Evolutionary conservation across 2,888 invertebrate genomes (phyloP).

Genomic region (Pyrgus malvae): DNA sequence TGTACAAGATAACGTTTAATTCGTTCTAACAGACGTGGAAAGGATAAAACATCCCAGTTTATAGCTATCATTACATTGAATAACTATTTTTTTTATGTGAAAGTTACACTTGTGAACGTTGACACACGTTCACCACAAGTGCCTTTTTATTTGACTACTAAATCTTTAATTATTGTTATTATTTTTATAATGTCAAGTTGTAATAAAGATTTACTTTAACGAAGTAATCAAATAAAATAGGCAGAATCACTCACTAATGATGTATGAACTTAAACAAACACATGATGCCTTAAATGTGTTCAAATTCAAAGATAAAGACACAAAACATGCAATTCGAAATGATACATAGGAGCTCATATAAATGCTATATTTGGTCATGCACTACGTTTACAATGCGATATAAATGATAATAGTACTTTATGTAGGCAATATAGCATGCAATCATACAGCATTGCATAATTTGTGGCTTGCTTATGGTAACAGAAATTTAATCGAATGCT

Average conservation of each 20-base stretch:
- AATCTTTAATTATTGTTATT: not conserved
- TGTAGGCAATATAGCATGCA: slow-evolving; percentile 49
- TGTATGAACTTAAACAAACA: not conserved
- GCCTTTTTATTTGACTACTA: slow-evolving; percentile 1
- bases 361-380: slow-evolving; percentile 34
- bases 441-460: slow-evolving; percentile 63
- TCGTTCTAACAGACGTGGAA: too few species aligned
- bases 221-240: slow-evolving; percentile 32
- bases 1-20: too few species aligned
- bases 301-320: slow-evolving; percentile 36
- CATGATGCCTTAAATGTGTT: not conserved
- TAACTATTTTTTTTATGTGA: too few species aligned
- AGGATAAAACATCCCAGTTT: too few species aligned
- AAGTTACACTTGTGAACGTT: too few species aligned
- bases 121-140: not conserved
- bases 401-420: slow-evolving; percentile 41
- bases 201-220: slow-evolving; percentile 7
- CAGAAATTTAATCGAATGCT: not conserved
- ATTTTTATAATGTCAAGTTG: slow-evolving; percentile 31
- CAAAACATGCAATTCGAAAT: slow-evolving; percentile 63
- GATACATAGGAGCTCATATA: slow-evolving; percentile 37
- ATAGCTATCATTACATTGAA: too few species aligned
- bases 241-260: slow-evolving; percentile 23
- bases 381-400: slow-evolving; percentile 46
- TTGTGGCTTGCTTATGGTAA: slow-evolving; percentile 51